Base-by-base conservation (phyloP, 2,113 vertebrate genomes). In the Sardina pilchardus region DNA sequence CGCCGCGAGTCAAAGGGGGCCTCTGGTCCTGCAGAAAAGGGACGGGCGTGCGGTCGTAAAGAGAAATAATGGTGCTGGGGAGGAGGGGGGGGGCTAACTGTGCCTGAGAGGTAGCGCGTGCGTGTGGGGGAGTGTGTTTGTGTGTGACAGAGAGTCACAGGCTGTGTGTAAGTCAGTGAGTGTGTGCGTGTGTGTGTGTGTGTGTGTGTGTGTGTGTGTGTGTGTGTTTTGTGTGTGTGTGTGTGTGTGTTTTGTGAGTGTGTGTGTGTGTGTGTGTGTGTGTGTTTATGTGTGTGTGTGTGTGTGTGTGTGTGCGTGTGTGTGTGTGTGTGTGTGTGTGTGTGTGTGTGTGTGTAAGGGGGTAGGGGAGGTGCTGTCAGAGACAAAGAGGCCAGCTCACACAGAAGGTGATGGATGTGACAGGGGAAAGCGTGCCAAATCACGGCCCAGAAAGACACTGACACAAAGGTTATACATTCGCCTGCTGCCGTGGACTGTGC, bases 201-300 rank as follows among this genome's bases (percentile, higher is more conserved):
- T 63, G 50, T 89, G 88, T 59, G n/a, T 81, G 36, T 82, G 86
- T 83, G 84, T 85, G 87, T 87, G 84, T 85, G 48, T 86, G 85
- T 82, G 30, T 71, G 67, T 83, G 48, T 56, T 90, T 88, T 59
- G n/a, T 81, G 36, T 82, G 86, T 83, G 84, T 85, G 87, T 87
- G 84, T 85, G 48, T 86, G 85, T 82, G 30, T 71, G 67, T 83
- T 30, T 56, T 56, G 48, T 34, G 30, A 42, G 16, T 86, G 67
- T 10, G 63, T 71, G 82, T 89, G n/a, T 71, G n/a, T 71, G 59
- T 63, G 6, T 0, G 21, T 19, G 53, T 56, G 4, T 19, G 26
- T 71, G 63, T 71, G 87, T 87, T 86, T 86, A 48, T 85, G 44
- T 80, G 12, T 56, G 83, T 56, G 48, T 36, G 30, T 47, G 45